Percentiles rank a stretch among this genome's conserved stretches.
These are phyloP conservation scores for Pipistrellus kuhlii DNA, from an alignment of 2,797 vertebrate genomes.

Conservation along the genomic window DNA sequence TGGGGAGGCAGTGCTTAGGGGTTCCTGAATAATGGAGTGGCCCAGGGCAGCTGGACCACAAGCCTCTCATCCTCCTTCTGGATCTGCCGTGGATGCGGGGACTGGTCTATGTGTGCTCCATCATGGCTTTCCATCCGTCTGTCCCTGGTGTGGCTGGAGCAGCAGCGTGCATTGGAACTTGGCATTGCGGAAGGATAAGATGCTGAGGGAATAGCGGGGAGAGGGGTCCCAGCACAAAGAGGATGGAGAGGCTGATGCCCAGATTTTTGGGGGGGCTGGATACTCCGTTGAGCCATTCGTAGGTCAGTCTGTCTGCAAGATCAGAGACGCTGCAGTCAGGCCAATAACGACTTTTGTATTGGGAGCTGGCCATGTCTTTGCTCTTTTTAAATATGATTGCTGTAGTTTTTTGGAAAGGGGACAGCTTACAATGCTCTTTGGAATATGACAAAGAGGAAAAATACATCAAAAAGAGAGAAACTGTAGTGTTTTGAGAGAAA, in stretches of 20 bases:
- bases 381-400: neutral
- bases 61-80: neutral
- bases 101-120: neutral
- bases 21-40: neutral
- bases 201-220: neutral
- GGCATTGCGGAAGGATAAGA: neutral
- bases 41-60: accelerated
- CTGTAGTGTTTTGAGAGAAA: neutral
- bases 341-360: neutral
- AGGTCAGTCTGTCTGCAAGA: neutral
- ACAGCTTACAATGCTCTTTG: neutral
- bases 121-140: accelerated
- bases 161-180: neutral
- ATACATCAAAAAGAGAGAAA: neutral
- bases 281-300: neutral
- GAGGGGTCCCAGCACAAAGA: neutral
- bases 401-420: neutral
- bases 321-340: neutral
- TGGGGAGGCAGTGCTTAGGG: accelerated
- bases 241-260: neutral
- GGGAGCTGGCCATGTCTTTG: neutral
- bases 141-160: neutral
- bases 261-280: neutral
- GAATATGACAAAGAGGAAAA: neutral
- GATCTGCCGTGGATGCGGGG: neutral